Conservation (phyloP, 2,113 vertebrate species). For the Aix galericulata region DNA sequence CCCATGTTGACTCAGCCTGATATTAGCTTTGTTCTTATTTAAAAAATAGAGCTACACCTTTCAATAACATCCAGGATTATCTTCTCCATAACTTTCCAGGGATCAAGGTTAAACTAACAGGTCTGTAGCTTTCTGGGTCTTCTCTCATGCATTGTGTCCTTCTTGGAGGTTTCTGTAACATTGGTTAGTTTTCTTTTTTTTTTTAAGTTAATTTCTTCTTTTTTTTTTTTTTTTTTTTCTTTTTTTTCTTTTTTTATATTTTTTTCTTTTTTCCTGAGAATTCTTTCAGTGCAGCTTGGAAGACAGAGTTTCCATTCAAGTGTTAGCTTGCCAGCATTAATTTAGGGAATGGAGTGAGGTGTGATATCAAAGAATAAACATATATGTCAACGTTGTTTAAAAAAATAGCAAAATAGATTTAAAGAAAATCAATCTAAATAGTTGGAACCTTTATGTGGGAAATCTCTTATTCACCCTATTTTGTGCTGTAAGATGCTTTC, state of each 20-base stretch:
- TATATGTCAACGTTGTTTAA: not conserved
- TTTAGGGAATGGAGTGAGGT: not conserved
- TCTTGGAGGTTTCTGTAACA: too few relatives aligned
- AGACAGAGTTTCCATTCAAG: not conserved
- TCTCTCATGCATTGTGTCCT: too few relatives aligned
- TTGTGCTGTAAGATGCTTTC: not conserved
- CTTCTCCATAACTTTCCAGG: too few relatives aligned
- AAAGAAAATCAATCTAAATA: not conserved
- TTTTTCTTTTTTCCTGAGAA: not conserved
- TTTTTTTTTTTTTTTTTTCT: too few relatives aligned
- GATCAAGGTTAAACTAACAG: too few relatives aligned
- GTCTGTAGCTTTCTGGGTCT: too few relatives aligned
- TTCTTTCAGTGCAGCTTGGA: not conserved
- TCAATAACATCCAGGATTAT: too few relatives aligned
- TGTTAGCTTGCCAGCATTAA: not conserved
- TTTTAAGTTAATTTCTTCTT: not conserved
- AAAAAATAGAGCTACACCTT: too few relatives aligned
- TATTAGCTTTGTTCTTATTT: too few relatives aligned
- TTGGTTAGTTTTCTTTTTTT: not conserved
- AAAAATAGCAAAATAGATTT: not conserved
- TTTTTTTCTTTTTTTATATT: not conserved
- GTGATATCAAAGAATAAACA: not conserved
- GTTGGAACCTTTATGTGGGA: not conserved
- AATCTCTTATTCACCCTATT: not conserved
- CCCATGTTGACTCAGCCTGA: too few relatives aligned